Evolutionary conservation across 2,113 vertebrate genomes (phyloP), one percentile per base, ranked within the genome.

Genomic region (Erythrocercus mccallii): DNA sequence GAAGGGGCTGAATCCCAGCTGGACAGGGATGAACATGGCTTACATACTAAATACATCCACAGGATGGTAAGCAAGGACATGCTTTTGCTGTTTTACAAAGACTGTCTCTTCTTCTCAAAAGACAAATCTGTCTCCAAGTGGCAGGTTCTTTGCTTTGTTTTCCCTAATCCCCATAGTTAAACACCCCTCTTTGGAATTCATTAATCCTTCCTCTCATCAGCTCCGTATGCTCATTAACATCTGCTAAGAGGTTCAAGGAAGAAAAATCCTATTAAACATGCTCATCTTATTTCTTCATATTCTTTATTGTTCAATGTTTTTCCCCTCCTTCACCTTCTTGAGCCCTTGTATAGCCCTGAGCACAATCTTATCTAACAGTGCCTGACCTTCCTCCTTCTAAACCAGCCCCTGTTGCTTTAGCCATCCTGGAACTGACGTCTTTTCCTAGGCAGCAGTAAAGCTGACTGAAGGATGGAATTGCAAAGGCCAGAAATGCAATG

Each of bases 21-120:
- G 97, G 97, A 97, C 76, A 98, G 95, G 38, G 98, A 99, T 65
- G 99, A 99, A 86, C 99, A 99, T 1, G 98, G 99, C 79, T 98
- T 99, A 96, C 99, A 99, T 98, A 99, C 99, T 65, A 99, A 99
- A 94, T 99, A 99, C 97, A 99, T 99, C 42, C 98, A 99, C 97
- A 99, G 98, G 66, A 99, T 99, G 99, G 99, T 99, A 96, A 98
- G 98, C 60, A 42, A 94, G 86, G 86, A 93, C 88, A n/a, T 66
- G 90, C 79, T 62, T 92, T 96, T 94, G 74, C 80, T 61, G 61
- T 85, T 94, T 85, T 51, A 94, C 83, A 96, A 94, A 87, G 93
- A 76, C 79, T 74, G 74, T 53, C 48, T 94, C 68, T 45, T 90
- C 66, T 81, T 88, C 90, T 92, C 16, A 6, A 69, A 85, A 86